Percentiles rank a stretch among this genome's conserved stretches.
Evolutionary conservation across 2,797 vertebrate genomes (phyloP).

Genomic region (Nasua narica): DNA sequence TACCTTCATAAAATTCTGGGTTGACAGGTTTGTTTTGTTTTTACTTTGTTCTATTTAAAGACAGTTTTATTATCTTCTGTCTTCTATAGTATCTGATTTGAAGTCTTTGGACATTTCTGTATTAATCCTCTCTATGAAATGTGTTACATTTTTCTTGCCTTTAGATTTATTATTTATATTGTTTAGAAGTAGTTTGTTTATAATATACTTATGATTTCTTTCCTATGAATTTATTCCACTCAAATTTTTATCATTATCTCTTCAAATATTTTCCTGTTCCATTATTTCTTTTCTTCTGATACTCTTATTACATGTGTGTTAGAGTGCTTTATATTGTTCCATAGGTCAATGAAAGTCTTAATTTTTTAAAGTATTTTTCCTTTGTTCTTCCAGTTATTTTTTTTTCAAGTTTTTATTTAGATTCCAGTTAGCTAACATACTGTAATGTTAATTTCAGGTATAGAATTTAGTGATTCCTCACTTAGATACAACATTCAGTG

Average conservation of each 20-base stretch:
- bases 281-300: background rate
- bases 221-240: background rate
- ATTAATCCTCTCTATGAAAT: background rate
- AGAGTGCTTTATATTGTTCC: background rate
- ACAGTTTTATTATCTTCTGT: background rate
- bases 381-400: background rate
- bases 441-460: background rate
- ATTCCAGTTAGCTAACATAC: background rate
- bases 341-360: background rate
- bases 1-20: background rate
- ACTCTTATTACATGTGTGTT: background rate
- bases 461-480: background rate
- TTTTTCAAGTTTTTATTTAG: background rate
- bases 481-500: background rate
- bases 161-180: background rate
- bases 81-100: background rate
- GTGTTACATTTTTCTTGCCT: background rate
- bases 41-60: background rate
- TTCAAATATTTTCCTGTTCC: background rate
- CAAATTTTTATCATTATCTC: background rate
- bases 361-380: background rate
- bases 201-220: background rate
- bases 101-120: background rate
- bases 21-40: background rate
- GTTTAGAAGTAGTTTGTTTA: background rate